Evolutionary conservation across 92 coral and sea anemone species (phyloP).

Genomic region (Galaxea fascicularis): DNA sequence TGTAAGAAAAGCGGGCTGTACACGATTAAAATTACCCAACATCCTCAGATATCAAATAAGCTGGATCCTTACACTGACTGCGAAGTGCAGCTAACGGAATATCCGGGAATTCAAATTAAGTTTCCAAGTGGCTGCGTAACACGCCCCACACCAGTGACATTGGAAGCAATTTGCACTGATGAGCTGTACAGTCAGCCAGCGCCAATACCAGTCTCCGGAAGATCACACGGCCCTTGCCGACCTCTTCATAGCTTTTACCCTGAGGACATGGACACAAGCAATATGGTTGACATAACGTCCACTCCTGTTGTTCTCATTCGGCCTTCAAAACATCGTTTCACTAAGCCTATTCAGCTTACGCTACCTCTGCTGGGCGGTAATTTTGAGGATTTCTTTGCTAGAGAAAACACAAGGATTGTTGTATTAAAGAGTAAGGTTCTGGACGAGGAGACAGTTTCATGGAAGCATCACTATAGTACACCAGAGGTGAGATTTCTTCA

Average conservation of each 20-base stretch:
- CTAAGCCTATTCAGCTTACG: constrained; percentile 78
- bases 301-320: constrained; percentile 86
- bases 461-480: constrained; percentile 90
- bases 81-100: constrained; percentile 41
- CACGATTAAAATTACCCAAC: constrained; percentile 79
- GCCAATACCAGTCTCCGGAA: constrained; percentile 58
- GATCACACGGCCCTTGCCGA: neutral
- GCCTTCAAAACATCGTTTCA: constrained; percentile 70
- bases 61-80: constrained; percentile 57
- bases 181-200: constrained; percentile 77
- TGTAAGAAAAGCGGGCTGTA: constrained; percentile 78
- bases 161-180: constrained; percentile 73
- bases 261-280: constrained; percentile 3
- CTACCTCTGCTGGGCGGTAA: constrained; percentile 74
- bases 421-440: constrained; percentile 70
- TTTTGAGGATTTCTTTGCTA: constrained; percentile 74
- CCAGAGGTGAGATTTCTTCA: constrained; percentile 74
- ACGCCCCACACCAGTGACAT: constrained; percentile 59
- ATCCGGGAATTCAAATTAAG: constrained; percentile 62
- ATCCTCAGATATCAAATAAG: constrained; percentile 69
- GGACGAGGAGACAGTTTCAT: constrained; percentile 72
- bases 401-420: constrained; percentile 70
- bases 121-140: constrained; percentile 66
- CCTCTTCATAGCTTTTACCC: neutral
- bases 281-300: constrained; percentile 76